These are phyloP conservation scores for Tragelaphus oryx DNA, from an alignment of 2,797 vertebrate genomes.

Conservation along the genomic window DNA sequence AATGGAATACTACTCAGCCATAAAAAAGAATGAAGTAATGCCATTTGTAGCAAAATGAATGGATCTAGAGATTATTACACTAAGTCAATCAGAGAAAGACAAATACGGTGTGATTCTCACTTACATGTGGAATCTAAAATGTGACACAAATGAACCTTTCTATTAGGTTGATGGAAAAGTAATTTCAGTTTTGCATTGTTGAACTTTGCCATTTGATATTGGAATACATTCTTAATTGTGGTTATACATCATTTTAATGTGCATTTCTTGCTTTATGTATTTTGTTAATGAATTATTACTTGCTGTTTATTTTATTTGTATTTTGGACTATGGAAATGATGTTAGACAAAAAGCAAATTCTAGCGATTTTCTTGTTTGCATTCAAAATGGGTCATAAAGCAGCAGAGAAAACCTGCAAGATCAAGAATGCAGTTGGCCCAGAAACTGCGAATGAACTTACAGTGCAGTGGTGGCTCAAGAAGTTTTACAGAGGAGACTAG, in stretches of 20 bases:
- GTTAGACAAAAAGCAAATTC: neutral
- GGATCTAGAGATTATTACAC: neutral
- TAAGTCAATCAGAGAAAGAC: neutral
- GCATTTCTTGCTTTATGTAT: neutral
- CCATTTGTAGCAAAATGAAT: neutral
- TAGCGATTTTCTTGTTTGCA: neutral
- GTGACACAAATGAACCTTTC: neutral
- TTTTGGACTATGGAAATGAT: neutral
- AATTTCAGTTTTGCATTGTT: neutral
- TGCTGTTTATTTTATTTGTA: neutral
- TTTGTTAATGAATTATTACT: neutral
- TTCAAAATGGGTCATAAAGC: neutral
- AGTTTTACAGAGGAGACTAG: neutral
- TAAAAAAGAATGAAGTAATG: neutral
- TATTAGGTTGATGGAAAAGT: neutral
- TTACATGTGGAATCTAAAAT: neutral
- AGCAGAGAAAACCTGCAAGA: neutral
- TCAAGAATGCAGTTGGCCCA: neutral
- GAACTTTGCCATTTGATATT: neutral
- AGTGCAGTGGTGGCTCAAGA: neutral
- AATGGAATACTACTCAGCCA: neutral
- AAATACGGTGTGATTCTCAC: neutral
- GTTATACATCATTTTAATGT: neutral
- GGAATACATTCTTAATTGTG: neutral
- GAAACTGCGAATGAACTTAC: neutral